Conservation (phyloP, 2,797 vertebrate genomes). For the Fistularia tabacaria region DNA sequence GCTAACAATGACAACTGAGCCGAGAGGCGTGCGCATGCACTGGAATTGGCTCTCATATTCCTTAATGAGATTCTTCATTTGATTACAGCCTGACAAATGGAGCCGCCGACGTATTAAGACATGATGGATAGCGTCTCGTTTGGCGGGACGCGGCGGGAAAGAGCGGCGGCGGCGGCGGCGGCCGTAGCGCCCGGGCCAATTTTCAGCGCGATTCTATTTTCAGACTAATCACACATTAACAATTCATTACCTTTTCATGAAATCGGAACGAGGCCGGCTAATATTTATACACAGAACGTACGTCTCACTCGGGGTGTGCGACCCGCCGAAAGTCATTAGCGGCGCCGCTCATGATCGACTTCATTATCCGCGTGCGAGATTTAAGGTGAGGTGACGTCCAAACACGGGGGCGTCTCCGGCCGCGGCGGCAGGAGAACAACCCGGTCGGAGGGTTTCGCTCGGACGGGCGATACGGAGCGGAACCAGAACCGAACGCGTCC, state of each 20-base stretch:
- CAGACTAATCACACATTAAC: constrained; percentile 58
- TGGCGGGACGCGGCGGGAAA: constrained; percentile 7
- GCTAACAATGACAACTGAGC: constrained; percentile 34
- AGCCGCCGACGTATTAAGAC: constrained; percentile 44
- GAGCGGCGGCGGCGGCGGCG: constrained; percentile 29
- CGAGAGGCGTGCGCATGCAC: constrained; percentile 22
- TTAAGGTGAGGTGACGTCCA: constrained; percentile 54
- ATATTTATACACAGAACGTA: constrained; percentile 50
- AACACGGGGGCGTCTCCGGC: constrained; percentile 34
- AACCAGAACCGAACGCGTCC: no score
- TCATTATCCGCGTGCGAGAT: constrained; percentile 42
- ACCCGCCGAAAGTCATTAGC: constrained; percentile 41
- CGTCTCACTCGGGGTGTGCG: constrained; percentile 23
- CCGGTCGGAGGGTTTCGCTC: no score
- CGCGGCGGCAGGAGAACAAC: no score
- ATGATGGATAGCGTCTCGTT: constrained; percentile 50
- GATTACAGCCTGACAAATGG: constrained; percentile 49
- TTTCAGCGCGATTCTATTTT: constrained; percentile 52
- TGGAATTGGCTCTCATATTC: constrained; percentile 39
- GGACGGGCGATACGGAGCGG: no score
- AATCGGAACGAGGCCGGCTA: constrained; percentile 49
- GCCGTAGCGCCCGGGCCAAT: constrained; percentile 38
- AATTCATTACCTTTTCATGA: constrained; percentile 60
- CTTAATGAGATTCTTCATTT: constrained; percentile 47
- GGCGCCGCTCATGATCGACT: constrained; percentile 26